Evolutionary conservation across 2,888 invertebrate genomes (phyloP).

Genomic region (Lasioglossum pauxillum): DNA sequence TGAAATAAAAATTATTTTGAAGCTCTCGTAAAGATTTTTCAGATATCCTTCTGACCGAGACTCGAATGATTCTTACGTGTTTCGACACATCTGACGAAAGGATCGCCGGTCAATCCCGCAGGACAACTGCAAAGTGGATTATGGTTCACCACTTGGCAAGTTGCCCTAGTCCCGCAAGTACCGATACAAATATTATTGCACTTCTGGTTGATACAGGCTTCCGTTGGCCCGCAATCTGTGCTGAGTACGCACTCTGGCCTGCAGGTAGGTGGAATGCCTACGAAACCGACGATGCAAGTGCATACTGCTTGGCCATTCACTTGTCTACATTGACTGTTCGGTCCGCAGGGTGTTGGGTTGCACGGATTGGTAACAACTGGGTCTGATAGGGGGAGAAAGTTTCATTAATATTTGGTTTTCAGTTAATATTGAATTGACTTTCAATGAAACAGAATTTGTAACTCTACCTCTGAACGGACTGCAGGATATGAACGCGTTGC

Average conservation of each 20-base stretch:
- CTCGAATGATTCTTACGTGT: slow-evolving; percentile 72
- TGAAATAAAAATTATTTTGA: slow-evolving; percentile 24
- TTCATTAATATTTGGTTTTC: neutral
- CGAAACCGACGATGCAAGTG: slow-evolving; percentile 87
- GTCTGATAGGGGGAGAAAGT: slow-evolving; percentile 24
- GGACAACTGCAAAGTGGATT: slow-evolving; percentile 88
- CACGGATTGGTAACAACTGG: slow-evolving; percentile 84
- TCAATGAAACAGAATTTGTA: neutral
- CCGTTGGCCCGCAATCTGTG: slow-evolving; percentile 88
- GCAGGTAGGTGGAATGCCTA: slow-evolving; percentile 89
- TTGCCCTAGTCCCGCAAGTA: slow-evolving; percentile 87
- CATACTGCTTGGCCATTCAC: slow-evolving; percentile 88
- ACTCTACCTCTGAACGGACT: slow-evolving; percentile 85
- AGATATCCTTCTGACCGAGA: neutral
- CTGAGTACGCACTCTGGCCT: slow-evolving; percentile 89
- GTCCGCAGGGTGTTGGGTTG: slow-evolving; percentile 89
- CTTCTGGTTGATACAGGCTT: slow-evolving; percentile 89
- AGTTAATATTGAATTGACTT: slow-evolving; percentile 1
- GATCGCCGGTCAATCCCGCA: slow-evolving; percentile 87
- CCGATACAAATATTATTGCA: slow-evolving; percentile 87
- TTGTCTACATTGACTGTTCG: slow-evolving; percentile 88
- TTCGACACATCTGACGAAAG: slow-evolving; percentile 87
- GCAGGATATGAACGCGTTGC: slow-evolving; percentile 87
- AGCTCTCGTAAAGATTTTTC: neutral
- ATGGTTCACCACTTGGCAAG: slow-evolving; percentile 88